Evolutionary conservation across 2,797 vertebrate genomes (phyloP), one percentile per base, ranked within the genome.

Genomic region (Eleutherodactylus coqui): DNA sequence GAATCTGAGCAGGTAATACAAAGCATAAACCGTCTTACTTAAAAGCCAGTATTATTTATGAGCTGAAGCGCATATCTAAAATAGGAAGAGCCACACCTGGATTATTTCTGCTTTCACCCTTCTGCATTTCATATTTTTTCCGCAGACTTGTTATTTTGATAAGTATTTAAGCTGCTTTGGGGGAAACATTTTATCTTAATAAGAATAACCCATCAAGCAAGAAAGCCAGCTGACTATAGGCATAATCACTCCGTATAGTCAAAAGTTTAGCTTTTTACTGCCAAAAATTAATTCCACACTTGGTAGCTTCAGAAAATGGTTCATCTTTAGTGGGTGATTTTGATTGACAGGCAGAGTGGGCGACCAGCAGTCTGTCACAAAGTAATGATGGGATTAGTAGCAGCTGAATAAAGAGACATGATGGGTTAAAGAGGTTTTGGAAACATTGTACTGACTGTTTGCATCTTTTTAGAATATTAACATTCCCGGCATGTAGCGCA

Each of bases 101-200:
- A 49, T 83, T 83, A 29, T 77, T 83, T 75, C 51, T 77, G 14
- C 19, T 77, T 53, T 60, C 32, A 55, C 24, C 45, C 34, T 69
- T 72, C 77, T 69, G 80, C 38, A 83, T 87, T 83, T 69, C 43
- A 60, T 58, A 78, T 79, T 78, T 43, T 36, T 58, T 51, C 67
- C n/a, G 11, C 75, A 45, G 86, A 24, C 79, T 83, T 72, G 90
- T 89, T 91, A 90, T 82, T 62, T 89, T 32, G 85, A 69, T 83
- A 89, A 83, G 83, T 89, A 89, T 89, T 88, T 72, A 73, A 89
- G 72, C 84, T 82, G 36, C 21, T 83, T 89, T 88, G 82, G 47
- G 62, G 85, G 90, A 91, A 75, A 84, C 27, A 88, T 85, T 93
- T 92, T 89, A 90, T 92, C 86, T 92, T 91, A 91, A 90, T 93